Percentiles rank a stretch among this genome's conserved stretches.
Evolutionary conservation across 2,888 invertebrate species (phyloP).

Genomic region (Phytoseiulus persimilis): DNA sequence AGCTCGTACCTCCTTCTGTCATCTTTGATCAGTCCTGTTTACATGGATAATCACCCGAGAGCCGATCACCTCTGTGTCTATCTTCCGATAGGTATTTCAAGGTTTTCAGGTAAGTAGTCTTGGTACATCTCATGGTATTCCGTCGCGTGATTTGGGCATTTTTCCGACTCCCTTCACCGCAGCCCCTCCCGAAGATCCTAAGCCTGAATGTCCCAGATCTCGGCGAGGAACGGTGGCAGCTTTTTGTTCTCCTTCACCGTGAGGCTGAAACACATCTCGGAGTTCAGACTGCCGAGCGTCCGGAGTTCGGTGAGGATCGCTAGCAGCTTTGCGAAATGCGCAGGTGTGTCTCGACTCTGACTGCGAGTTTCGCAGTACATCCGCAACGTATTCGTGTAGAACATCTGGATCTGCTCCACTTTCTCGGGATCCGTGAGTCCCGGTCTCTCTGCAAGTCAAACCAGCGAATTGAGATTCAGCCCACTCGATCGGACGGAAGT

Average conservation of each 20-base stretch:
- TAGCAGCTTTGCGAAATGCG: constrained; percentile 75
- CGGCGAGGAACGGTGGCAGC: constrained; percentile 88
- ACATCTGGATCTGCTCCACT: constrained; percentile 91
- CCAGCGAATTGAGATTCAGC: neutral
- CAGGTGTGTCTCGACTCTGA: constrained; percentile 59
- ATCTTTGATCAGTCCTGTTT: neutral
- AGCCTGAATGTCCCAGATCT: constrained; percentile 79
- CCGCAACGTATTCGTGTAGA: constrained; percentile 83
- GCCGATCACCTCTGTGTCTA: neutral
- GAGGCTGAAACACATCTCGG: constrained; percentile 91
- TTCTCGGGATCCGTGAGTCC: constrained; percentile 77
- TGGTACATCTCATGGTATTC: neutral
- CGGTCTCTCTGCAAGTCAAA: constrained; percentile 66
- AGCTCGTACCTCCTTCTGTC: neutral
- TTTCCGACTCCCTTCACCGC: neutral
- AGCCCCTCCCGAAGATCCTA: neutral
- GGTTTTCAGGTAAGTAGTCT: neutral
- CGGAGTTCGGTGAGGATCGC: constrained; percentile 85
- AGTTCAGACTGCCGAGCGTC: constrained; percentile 90
- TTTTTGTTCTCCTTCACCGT: constrained; percentile 92
- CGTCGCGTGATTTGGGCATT: neutral
- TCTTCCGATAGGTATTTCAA: neutral
- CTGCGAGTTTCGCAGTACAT: constrained; percentile 81
- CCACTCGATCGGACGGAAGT: neutral
- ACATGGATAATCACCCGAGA: neutral